A percentile compares a stretch with the other conserved stretches of the same genome.
These are phyloP conservation scores for Theodoxus fluviatilis DNA, from an alignment of 2,888 invertebrate species.

Conservation along the genomic window DNA sequence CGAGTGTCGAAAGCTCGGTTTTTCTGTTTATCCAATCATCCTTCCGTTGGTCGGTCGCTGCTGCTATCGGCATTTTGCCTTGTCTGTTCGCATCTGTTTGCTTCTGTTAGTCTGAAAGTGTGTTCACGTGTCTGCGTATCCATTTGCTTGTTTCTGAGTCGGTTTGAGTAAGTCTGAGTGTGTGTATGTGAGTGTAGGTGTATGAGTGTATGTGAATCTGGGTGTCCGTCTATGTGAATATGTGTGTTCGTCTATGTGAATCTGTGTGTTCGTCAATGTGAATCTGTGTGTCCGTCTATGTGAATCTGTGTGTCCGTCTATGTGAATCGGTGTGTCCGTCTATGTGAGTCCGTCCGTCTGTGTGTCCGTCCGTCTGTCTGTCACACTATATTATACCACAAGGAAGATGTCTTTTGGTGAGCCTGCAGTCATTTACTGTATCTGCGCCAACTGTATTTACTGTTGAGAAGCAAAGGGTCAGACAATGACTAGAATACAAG, in stretches of 20 bases:
- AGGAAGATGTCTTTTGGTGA: too few relatives aligned
- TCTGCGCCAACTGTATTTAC: too few relatives aligned
- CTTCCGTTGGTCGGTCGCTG: too few relatives aligned
- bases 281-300: slow-evolving; percentile 2
- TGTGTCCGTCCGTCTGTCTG: slow-evolving; percentile 8
- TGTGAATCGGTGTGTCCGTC: neutral
- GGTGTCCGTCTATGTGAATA: neutral
- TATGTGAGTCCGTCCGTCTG: neutral
- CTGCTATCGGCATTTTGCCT: too few relatives aligned
- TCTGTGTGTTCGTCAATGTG: slow-evolving; percentile 14
- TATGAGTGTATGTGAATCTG: slow-evolving; percentile 3
- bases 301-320: slow-evolving; percentile 13
- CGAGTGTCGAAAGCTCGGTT: too few relatives aligned
- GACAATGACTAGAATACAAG: too few relatives aligned
- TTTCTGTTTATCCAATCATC: too few relatives aligned
- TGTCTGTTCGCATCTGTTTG: neutral
- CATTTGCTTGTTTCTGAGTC: slow-evolving; percentile 12
- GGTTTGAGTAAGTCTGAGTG: slow-evolving; percentile 10
- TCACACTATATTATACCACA: too few relatives aligned
- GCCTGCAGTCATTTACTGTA: too few relatives aligned
- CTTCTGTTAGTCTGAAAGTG: neutral
- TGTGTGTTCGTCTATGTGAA: neutral
- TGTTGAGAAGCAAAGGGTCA: too few relatives aligned
- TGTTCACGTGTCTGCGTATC: neutral
- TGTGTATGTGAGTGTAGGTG: slow-evolving; percentile 20